phyloP scores from a whole-genome alignment of 2,888 invertebrate genomes.

The Epinotia brunnichana region DNA sequence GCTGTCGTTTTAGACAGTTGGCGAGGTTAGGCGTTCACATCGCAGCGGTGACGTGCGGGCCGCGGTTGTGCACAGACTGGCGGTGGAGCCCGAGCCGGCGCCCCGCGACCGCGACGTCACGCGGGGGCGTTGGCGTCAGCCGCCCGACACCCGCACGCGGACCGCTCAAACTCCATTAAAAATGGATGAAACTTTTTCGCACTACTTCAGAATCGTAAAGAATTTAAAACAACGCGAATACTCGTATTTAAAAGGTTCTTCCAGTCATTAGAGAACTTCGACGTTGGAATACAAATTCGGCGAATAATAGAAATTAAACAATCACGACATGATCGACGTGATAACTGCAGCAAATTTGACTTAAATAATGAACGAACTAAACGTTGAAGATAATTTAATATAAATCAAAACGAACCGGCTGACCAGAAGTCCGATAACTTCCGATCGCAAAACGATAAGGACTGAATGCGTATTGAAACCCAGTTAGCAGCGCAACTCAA shows the following conservation, averaged over 20 bases:
- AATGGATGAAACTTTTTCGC: conserved; percentile 31
- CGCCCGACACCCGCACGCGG: conserved; percentile 35
- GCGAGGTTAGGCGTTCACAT: conserved; percentile 79
- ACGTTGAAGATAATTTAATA: neutral
- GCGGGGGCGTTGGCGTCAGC: conserved; percentile 71
- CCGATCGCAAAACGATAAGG: conserved; percentile 17
- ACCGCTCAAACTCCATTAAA: conserved; percentile 19
- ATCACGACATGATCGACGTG: neutral
- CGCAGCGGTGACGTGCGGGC: conserved; percentile 81
- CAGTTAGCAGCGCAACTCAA: conserved; percentile 50
- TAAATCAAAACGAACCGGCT: neutral
- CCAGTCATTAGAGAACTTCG: neutral
- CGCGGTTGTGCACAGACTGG: conserved; percentile 80
- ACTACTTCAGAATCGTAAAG: neutral
- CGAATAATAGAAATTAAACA: neutral
- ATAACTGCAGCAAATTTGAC: neutral
- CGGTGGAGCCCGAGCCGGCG: conserved; percentile 55
- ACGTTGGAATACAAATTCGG: neutral
- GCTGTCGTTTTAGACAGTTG: conserved; percentile 80
- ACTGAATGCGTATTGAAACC: conserved; percentile 26
- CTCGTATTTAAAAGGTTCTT: conserved; percentile 8
- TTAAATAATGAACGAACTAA: neutral
- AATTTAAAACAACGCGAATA: conserved; percentile 5
- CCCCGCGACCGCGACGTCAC: conserved; percentile 47
- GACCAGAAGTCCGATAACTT: conserved; percentile 12